These are phyloP conservation scores for Drosophila incognita DNA, from an alignment of 2,888 invertebrate genomes.

Conservation along the genomic window DNA sequence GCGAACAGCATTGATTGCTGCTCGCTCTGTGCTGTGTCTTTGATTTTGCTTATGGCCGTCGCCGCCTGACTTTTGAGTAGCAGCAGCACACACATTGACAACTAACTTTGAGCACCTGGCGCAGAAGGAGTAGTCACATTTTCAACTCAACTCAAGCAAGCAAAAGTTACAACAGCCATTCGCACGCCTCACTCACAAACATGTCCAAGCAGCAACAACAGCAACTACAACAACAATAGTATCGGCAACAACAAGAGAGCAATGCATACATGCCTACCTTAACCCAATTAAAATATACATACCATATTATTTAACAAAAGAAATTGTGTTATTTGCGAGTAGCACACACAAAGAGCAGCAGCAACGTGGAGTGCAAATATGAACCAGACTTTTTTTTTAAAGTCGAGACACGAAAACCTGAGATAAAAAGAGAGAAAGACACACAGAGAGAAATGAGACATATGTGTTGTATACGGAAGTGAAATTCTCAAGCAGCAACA, in stretches of 20 bases:
- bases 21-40: conserved; percentile 52
- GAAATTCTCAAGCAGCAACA: conserved; percentile 71
- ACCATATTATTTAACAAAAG: conserved; percentile 82
- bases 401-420: conserved; percentile 36
- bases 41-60: conserved; percentile 71
- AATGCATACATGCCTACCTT: conserved; percentile 79
- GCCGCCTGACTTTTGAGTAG: conserved; percentile 67
- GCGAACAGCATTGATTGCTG: conserved; percentile 66
- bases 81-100: conserved; percentile 46
- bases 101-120: conserved; percentile 66
- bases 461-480: conserved; percentile 73
- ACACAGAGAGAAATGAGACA: conserved; percentile 43
- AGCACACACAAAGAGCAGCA: conserved; percentile 51
- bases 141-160: conserved; percentile 47
- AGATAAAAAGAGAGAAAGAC: conserved; percentile 12
- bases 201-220: conserved; percentile 30
- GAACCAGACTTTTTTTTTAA: conserved; percentile 69
- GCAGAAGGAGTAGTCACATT: conserved; percentile 72
- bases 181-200: conserved; percentile 24
- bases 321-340: conserved; percentile 78
- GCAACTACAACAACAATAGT: conserved; percentile 10
- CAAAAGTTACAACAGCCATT: conserved; percentile 49
- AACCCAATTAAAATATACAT: conserved; percentile 81
- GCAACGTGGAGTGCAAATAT: conserved; percentile 60
- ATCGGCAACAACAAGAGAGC: conserved; percentile 20